Evolutionary conservation across 2,113 vertebrate genomes (phyloP).

Genomic region (Siniperca knerii): DNA sequence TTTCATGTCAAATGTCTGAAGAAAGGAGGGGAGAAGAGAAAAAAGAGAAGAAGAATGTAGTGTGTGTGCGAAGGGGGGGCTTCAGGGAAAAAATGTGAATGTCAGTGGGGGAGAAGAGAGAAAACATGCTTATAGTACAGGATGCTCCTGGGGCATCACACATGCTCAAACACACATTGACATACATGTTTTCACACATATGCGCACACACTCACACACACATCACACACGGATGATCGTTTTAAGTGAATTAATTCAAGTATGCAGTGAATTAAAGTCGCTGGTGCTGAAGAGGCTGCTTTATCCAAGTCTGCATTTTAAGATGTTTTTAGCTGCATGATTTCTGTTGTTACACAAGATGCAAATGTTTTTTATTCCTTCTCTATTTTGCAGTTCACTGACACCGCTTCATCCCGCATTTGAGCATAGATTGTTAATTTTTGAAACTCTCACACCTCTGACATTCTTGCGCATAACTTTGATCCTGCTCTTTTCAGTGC

Average conservation of each 20-base stretch:
- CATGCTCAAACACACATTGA: constrained; percentile 14
- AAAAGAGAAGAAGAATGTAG: neutral
- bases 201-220: neutral
- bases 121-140: constrained; percentile 17
- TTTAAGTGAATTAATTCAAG: constrained; percentile 7
- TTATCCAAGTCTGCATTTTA: constrained; percentile 4
- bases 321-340: neutral
- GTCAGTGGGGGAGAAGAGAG: constrained; percentile 10
- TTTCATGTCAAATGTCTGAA: constrained; percentile 11
- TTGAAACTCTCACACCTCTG: constrained; percentile 26
- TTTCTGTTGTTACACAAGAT: constrained; percentile 4
- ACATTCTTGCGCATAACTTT: constrained; percentile 32
- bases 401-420: constrained; percentile 9
- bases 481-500: constrained; percentile 20
- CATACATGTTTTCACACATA: constrained; percentile 1
- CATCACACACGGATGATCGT: neutral
- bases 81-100: constrained; percentile 18
- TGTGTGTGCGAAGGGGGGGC: neutral
- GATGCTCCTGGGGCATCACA: neutral
- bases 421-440: constrained; percentile 27
- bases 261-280: neutral
- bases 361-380: neutral
- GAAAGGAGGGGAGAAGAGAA: neutral
- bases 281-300: neutral
- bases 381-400: constrained; percentile 4